phyloP scores from a whole-genome alignment of 2,888 invertebrate genomes.

The Campoplex capitator region DNA sequence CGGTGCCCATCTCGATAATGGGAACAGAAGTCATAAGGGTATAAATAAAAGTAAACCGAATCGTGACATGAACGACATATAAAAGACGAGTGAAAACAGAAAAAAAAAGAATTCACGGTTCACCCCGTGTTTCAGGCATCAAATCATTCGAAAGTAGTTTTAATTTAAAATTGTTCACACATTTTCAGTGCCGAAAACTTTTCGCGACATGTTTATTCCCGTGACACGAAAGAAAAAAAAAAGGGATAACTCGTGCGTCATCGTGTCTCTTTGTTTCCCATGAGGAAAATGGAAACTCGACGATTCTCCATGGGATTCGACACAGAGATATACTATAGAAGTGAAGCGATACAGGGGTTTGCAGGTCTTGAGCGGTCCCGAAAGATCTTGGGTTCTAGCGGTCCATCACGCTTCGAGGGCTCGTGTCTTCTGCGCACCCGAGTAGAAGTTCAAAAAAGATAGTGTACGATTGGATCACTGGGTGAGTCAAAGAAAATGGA shows the following conservation, averaged over 20 bases:
- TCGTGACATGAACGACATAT: background rate
- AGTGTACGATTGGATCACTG: slow-evolving; percentile 4
- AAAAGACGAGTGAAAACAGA: background rate
- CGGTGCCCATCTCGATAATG: background rate
- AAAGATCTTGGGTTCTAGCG: slow-evolving; percentile 17
- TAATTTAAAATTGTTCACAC: background rate
- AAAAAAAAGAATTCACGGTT: background rate
- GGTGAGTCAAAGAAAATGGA: slow-evolving; percentile 1
- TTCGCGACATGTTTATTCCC: slow-evolving; percentile 21
- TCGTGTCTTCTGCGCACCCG: slow-evolving; percentile 17
- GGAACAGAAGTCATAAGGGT: background rate
- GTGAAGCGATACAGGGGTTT: background rate
- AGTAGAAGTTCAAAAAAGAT: slow-evolving; percentile 15
- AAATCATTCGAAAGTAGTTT: background rate
- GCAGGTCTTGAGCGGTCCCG: slow-evolving; percentile 4
- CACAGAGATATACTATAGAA: slow-evolving; percentile 1
- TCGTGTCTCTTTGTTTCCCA: slow-evolving; percentile 35
- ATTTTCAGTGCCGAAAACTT: background rate
- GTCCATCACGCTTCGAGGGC: slow-evolving; percentile 34
- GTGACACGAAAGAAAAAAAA: slow-evolving; percentile 17
- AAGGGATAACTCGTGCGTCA: slow-evolving; percentile 48
- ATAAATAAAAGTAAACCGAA: background rate
- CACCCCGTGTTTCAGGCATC: background rate
- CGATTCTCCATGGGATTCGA: slow-evolving; percentile 24
- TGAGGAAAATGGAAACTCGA: slow-evolving; percentile 16